These are phyloP conservation scores for Subanguina moxae DNA, from an alignment of 1,140 invertebrate species.

Conservation along the genomic window DNA sequence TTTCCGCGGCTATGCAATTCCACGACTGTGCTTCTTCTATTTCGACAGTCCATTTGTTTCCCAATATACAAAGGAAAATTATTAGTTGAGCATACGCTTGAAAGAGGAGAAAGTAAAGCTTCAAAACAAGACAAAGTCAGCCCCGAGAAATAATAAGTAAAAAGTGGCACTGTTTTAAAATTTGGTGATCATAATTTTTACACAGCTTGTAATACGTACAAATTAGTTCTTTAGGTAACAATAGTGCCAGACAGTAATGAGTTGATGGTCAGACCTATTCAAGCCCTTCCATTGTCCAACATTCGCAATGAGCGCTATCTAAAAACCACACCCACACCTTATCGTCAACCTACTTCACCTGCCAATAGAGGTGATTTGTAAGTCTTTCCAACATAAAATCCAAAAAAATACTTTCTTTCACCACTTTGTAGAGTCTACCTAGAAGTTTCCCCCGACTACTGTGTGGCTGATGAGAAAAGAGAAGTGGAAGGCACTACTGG, in stretches of 20 bases:
- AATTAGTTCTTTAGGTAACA: constrained; percentile 16
- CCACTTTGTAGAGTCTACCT: constrained; percentile 63
- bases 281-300: neutral
- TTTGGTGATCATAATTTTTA: too few relatives aligned
- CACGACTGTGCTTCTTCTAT: too few relatives aligned
- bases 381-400: constrained; percentile 11
- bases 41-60: too few relatives aligned
- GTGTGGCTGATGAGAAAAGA: constrained; percentile 56
- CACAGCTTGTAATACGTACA: too few relatives aligned
- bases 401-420: neutral
- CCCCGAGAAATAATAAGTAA: too few relatives aligned
- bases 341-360: constrained; percentile 1
- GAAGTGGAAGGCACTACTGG: constrained; percentile 64
- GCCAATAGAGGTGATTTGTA: constrained; percentile 7
- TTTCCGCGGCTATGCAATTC: too few relatives aligned
- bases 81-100: too few relatives aligned
- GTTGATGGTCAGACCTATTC: constrained; percentile 16
- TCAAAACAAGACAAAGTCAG: too few relatives aligned
- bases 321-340: constrained; percentile 14
- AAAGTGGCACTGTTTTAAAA: too few relatives aligned
- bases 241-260: constrained; percentile 15
- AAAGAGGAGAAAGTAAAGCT: too few relatives aligned
- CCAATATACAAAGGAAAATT: too few relatives aligned
- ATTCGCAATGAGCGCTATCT: constrained; percentile 5
- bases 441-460: constrained; percentile 69